Percentiles rank a stretch among this genome's conserved stretches.
These are phyloP conservation scores for Eulithis testata DNA, from an alignment of 2,888 invertebrate species.

Conservation along the genomic window DNA sequence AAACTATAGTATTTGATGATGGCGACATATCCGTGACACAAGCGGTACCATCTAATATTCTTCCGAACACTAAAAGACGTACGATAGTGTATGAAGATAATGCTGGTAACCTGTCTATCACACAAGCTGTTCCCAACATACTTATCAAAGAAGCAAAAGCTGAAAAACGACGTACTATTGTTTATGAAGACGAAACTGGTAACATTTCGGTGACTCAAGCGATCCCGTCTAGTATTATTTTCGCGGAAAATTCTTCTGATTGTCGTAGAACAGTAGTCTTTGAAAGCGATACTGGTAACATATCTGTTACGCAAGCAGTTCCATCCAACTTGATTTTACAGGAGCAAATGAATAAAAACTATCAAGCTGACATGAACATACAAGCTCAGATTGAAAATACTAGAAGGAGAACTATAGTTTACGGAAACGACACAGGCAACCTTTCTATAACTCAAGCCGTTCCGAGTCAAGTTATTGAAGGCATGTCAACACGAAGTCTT, in stretches of 20 bases:
- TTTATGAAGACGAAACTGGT: conserved; percentile 31
- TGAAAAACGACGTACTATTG: conserved; percentile 30
- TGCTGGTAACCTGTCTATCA: conserved; percentile 42
- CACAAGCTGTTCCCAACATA: conserved; percentile 36
- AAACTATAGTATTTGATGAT: conserved; percentile 42
- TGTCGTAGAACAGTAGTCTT: conserved; percentile 40
- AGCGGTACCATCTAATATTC: conserved; percentile 41
- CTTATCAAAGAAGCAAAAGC: conserved; percentile 17
- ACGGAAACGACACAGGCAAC: conserved; percentile 44
- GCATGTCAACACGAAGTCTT: neutral
- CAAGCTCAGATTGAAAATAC: conserved; percentile 17
- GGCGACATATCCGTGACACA: conserved; percentile 48
- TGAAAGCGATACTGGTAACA: conserved; percentile 41
- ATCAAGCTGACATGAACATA: conserved; percentile 20
- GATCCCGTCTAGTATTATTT: conserved; percentile 28
- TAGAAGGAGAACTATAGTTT: conserved; percentile 40
- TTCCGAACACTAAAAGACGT: conserved; percentile 34
- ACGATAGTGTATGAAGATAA: conserved; percentile 42
- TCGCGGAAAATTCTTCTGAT: conserved; percentile 7
- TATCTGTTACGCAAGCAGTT: conserved; percentile 45
- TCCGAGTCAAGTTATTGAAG: conserved; percentile 30
- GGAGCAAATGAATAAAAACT: conserved; percentile 3
- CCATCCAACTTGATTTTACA: conserved; percentile 33
- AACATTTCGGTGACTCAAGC: conserved; percentile 36
- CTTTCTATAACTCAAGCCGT: conserved; percentile 54